Evolutionary conservation across 2,113 vertebrate species (phyloP).

Genomic region (Loxodonta africana): DNA sequence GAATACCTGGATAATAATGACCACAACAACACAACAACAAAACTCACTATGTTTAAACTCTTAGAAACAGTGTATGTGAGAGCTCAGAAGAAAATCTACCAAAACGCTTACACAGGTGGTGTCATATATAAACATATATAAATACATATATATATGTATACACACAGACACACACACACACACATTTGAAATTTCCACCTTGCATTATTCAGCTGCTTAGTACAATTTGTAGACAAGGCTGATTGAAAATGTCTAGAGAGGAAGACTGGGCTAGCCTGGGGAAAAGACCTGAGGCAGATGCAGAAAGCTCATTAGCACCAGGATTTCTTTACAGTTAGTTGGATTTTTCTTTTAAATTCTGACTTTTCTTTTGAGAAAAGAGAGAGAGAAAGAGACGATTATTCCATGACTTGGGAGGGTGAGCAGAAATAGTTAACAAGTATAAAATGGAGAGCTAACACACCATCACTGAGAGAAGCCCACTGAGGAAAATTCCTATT

Average conservation of each 20-base stretch:
- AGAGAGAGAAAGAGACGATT: not conserved
- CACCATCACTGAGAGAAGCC: not conserved
- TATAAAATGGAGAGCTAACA: not conserved
- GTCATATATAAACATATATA: not conserved
- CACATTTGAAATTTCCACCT: conserved; percentile 5
- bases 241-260: conserved; percentile 63
- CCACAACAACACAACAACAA: not conserved
- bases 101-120: not conserved
- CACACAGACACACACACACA: not conserved
- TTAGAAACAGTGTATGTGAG: not conserved
- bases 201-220: conserved; percentile 62
- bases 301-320: conserved; percentile 72
- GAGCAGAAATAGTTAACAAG: conserved; percentile 2
- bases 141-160: not conserved
- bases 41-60: not conserved
- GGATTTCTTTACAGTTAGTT: conserved; percentile 39
- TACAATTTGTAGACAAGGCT: not conserved
- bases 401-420: conserved; percentile 35
- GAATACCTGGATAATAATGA: not conserved
- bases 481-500: conserved; percentile 20
- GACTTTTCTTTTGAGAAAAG: not conserved
- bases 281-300: conserved; percentile 59
- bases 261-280: not conserved
- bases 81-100: not conserved
- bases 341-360: conserved; percentile 54